These are phyloP conservation scores for Rapana venosa DNA, from an alignment of 2,888 invertebrate genomes.

Conservation along the genomic window DNA sequence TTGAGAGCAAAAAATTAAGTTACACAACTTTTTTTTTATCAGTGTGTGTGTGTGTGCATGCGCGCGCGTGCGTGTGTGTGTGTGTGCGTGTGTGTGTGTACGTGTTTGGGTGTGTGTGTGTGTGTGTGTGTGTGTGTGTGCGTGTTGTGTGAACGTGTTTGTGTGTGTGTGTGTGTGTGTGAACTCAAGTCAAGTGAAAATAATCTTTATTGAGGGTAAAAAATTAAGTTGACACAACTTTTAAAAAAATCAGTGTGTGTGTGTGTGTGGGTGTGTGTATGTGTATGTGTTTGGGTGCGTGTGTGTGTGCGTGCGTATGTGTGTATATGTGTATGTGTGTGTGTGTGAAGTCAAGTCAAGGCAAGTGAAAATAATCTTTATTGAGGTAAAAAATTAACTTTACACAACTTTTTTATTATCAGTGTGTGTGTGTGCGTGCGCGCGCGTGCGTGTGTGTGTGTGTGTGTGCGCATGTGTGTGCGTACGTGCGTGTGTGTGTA, in stretches of 20 bases:
- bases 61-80: background rate
- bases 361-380: too few species aligned
- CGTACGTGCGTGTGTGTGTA: slow-evolving; percentile 12
- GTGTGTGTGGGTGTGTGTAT: background rate
- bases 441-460: slow-evolving; percentile 23
- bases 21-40: too few species aligned
- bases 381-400: too few species aligned
- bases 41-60: background rate
- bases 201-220: too few species aligned
- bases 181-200: too few species aligned
- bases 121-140: background rate
- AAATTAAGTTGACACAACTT: too few species aligned
- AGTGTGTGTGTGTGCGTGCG: background rate
- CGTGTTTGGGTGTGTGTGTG: background rate
- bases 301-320: background rate
- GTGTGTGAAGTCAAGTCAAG: background rate
- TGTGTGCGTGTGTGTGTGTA: background rate
- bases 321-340: background rate
- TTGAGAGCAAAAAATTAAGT: too few species aligned
- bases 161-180: background rate
- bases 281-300: background rate
- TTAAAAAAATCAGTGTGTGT: background rate
- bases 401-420: background rate
- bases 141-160: background rate
- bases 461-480: slow-evolving; percentile 26